A percentile compares a stretch with the other conserved stretches of the same genome.
phyloP scores from a whole-genome alignment of 2,888 invertebrate species.

The Parthenolecanium corni region DNA sequence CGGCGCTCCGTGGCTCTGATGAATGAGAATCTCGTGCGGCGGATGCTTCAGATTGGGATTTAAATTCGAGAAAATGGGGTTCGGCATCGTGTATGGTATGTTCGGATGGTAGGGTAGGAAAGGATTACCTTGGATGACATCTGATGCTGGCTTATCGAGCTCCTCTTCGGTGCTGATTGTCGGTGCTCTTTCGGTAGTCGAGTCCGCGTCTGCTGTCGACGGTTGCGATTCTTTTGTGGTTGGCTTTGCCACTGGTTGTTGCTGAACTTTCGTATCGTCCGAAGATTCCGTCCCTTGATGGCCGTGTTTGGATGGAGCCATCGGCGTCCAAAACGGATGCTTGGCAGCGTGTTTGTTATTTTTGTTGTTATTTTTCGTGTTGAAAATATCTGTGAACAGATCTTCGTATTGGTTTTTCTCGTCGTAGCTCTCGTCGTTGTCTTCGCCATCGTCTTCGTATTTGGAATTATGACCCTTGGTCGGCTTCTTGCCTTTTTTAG shows the following conservation, averaged over 20 bases:
- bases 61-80: conserved; percentile 5
- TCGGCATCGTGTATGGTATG: conserved; percentile 11
- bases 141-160: neutral
- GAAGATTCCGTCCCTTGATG: neutral
- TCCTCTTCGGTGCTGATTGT: neutral
- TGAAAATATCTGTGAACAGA: conserved; percentile 23
- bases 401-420: conserved; percentile 19
- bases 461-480: conserved; percentile 1
- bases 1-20: conserved; percentile 2
- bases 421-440: conserved; percentile 10
- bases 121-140: conserved; percentile 1
- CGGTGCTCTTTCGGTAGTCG: neutral
- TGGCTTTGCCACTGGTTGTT: neutral
- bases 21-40: conserved; percentile 11
- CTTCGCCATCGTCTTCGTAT: conserved; percentile 4
- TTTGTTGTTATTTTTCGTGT: conserved; percentile 17
- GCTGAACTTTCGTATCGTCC: conserved; percentile 1
- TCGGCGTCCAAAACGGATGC: conserved; percentile 15
- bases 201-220: neutral
- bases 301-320: neutral
- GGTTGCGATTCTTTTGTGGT: neutral
- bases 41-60: conserved; percentile 16
- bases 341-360: neutral
- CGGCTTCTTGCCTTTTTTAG: conserved; percentile 4
- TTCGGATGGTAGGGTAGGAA: conserved; percentile 9